Percentiles rank a stretch among this genome's conserved stretches.
These are phyloP conservation scores for Zosterops hypoxanthus DNA, from an alignment of 2,113 vertebrate species.

Conservation along the genomic window DNA sequence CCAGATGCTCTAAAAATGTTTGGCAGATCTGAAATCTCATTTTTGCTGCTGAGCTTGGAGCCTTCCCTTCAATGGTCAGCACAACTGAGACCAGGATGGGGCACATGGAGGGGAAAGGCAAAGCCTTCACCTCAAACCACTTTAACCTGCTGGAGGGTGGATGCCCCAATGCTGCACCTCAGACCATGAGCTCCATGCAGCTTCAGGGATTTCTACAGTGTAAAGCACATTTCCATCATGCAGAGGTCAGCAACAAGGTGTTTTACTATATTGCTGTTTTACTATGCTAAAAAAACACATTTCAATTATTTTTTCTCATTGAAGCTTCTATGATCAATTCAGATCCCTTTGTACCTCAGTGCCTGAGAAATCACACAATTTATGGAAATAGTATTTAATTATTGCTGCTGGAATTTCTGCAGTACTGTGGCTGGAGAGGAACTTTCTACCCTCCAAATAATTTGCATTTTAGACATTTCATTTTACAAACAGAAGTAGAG, in stretches of 20 bases:
- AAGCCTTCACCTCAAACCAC: background rate
- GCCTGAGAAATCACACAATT: background rate
- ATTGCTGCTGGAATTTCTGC: background rate
- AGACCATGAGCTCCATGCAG: background rate
- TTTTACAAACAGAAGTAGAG: background rate
- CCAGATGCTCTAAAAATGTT: background rate
- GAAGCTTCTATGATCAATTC: rapidly evolving
- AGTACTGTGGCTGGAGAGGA: background rate
- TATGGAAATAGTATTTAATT: background rate
- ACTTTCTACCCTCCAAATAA: background rate
- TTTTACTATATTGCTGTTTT: background rate
- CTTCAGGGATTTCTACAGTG: background rate
- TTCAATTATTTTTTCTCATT: background rate
- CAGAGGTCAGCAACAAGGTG: background rate
- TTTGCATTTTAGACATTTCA: background rate
- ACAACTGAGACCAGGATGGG: rapidly evolving
- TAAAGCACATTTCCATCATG: background rate
- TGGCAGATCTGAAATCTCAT: background rate
- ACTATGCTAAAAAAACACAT: background rate
- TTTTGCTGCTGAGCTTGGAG: background rate
- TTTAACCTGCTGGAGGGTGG: background rate
- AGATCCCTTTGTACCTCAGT: background rate
- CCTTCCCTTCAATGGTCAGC: rapidly evolving
- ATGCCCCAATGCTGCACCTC: background rate
- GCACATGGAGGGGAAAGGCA: rapidly evolving